Evolutionary conservation across 1,140 invertebrate species (phyloP).

Genomic region (Aphidius ervi): DNA sequence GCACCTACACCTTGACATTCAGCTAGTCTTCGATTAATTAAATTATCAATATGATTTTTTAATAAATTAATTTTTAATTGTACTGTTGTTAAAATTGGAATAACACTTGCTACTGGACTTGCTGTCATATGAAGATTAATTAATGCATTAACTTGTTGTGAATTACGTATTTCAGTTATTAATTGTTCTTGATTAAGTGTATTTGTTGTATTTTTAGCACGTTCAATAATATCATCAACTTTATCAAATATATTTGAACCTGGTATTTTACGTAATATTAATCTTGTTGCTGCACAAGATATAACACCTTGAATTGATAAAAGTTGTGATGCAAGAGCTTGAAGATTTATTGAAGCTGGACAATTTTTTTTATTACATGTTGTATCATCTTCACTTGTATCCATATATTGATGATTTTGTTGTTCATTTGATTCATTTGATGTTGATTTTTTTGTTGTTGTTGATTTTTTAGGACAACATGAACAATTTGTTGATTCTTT

Average conservation of each 20-base stretch:
- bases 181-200: constrained; percentile 41
- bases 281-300: constrained; percentile 38
- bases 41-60: constrained; percentile 37
- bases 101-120: constrained; percentile 35
- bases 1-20: constrained; percentile 39
- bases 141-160: constrained; percentile 42
- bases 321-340: constrained; percentile 45
- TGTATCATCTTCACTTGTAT: constrained; percentile 25
- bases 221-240: constrained; percentile 41
- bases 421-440: constrained; percentile 28
- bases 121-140: constrained; percentile 45
- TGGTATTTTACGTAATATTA: constrained; percentile 41
- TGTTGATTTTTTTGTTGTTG: constrained; percentile 4
- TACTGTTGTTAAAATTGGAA: constrained; percentile 40
- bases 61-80: constrained; percentile 46
- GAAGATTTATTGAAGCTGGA: constrained; percentile 40
- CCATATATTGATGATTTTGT: constrained; percentile 36
- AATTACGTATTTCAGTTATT: constrained; percentile 35
- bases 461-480: constrained; percentile 24
- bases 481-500: constrained; percentile 24
- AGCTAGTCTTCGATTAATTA: constrained; percentile 38
- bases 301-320: constrained; percentile 42
- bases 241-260: constrained; percentile 37
- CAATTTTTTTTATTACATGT: constrained; percentile 41
- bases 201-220: constrained; percentile 31